Evolutionary conservation across 2,888 invertebrate genomes (phyloP).

Genomic region (Pimpla rufipes): DNA sequence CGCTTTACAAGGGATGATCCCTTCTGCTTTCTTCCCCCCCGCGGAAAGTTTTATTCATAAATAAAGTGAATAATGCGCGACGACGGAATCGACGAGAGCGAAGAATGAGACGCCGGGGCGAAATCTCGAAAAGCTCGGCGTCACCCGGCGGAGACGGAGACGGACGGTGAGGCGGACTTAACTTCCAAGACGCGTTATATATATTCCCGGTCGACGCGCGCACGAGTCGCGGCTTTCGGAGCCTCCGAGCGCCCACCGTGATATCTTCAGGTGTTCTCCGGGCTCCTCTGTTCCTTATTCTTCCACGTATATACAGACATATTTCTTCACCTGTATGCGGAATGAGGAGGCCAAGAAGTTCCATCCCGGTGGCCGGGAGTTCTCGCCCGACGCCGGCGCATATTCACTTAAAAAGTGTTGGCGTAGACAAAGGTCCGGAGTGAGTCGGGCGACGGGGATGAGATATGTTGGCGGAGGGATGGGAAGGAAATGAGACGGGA

Average conservation of each 20-base stretch:
- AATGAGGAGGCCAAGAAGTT: slow-evolving; percentile 61
- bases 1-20: slow-evolving; percentile 26
- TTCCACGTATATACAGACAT: slow-evolving; percentile 23
- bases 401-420: slow-evolving; percentile 71
- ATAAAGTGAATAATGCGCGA: slow-evolving; percentile 36
- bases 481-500: slow-evolving; percentile 54
- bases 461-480: slow-evolving; percentile 32
- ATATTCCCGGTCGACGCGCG: neutral
- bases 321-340: slow-evolving; percentile 37
- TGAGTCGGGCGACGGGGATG: slow-evolving; percentile 31
- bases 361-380: slow-evolving; percentile 26
- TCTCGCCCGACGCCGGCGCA: slow-evolving; percentile 63
- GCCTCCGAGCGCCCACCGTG: slow-evolving; percentile 44
- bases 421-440: slow-evolving; percentile 66
- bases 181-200: slow-evolving; percentile 35
- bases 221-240: slow-evolving; percentile 38
- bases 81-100: slow-evolving; percentile 13
- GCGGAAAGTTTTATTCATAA: slow-evolving; percentile 38
- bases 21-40: too few relatives aligned
- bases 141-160: neutral
- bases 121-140: slow-evolving; percentile 27
- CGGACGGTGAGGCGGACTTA: slow-evolving; percentile 19
- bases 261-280: slow-evolving; percentile 49
- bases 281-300: slow-evolving; percentile 16
- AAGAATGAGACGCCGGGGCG: slow-evolving; percentile 5